Evolutionary conservation across 1,140 invertebrate species (phyloP).

Genomic region (Pseudomyrmex flavicornis): DNA sequence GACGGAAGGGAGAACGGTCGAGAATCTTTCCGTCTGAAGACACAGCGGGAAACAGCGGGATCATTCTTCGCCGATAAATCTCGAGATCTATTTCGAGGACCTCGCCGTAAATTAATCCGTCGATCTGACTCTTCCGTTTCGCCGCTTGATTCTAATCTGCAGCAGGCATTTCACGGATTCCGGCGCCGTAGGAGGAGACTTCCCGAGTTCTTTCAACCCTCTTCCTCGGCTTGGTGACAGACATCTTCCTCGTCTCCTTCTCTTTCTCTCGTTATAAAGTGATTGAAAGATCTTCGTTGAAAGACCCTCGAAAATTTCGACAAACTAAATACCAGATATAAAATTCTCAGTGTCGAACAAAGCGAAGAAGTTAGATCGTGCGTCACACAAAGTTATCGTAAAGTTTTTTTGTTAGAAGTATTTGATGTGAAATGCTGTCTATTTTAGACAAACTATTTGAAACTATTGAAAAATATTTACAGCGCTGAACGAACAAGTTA

Average conservation of each 20-base stretch:
- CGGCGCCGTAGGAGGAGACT: background rate
- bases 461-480: constrained; percentile 52
- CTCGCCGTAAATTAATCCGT: constrained; percentile 76
- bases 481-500: constrained; percentile 3
- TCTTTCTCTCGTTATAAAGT: constrained; percentile 22
- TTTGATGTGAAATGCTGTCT: constrained; percentile 7
- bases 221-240: constrained; percentile 8
- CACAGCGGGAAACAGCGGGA: constrained; percentile 44
- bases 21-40: constrained; percentile 24
- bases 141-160: constrained; percentile 74
- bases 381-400: background rate
- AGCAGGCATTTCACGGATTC: constrained; percentile 44
- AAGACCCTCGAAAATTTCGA: constrained; percentile 28
- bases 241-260: background rate
- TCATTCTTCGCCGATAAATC: constrained; percentile 74
- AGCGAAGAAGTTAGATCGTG: background rate
- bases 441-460: constrained; percentile 7
- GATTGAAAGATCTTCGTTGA: background rate
- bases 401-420: constrained; percentile 42
- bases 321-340: constrained; percentile 60
- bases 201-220: constrained; percentile 14
- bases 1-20: constrained; percentile 40
- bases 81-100: constrained; percentile 75
- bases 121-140: constrained; percentile 68
- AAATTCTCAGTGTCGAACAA: background rate